Conservation (phyloP, 92 coral and sea anemone genomes). For the Porites evermanni region DNA sequence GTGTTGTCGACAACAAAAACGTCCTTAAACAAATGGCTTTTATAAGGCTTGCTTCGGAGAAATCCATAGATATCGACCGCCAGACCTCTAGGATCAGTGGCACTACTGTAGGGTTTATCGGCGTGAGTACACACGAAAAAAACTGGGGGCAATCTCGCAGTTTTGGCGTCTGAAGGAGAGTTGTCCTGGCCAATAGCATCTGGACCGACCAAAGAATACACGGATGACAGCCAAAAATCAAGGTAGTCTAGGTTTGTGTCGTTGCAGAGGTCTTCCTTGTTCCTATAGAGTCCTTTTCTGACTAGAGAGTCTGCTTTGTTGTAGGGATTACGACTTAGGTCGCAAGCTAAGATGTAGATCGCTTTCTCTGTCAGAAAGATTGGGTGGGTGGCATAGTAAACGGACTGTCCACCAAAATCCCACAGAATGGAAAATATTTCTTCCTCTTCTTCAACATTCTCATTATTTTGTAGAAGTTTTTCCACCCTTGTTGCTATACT, state of each 20-base stretch:
- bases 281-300: constrained; percentile 20
- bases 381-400: constrained; percentile 65
- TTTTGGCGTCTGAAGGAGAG: not conserved
- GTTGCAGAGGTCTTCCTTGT: constrained; percentile 16
- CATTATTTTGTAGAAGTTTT: not conserved
- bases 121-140: too few relatives aligned
- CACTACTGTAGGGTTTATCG: too few relatives aligned
- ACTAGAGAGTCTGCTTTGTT: constrained; percentile 30
- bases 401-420: constrained; percentile 75
- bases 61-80: constrained; percentile 32
- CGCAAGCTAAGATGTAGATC: constrained; percentile 50
- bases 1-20: constrained; percentile 69
- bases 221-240: constrained; percentile 65
- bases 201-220: constrained; percentile 16
- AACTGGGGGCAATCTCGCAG: not conserved
- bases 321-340: constrained; percentile 30
- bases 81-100: not conserved
- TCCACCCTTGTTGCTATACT: constrained; percentile 12
- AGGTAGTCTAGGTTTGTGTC: constrained; percentile 57
- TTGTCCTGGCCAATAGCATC: not conserved
- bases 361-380: constrained; percentile 56
- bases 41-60: constrained; percentile 5
- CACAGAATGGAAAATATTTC: constrained; percentile 29
- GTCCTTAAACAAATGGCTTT: constrained; percentile 22
- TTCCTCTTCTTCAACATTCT: not conserved